Conservation (phyloP, 2,797 vertebrate species). For the Lophotriccus pileatus region DNA sequence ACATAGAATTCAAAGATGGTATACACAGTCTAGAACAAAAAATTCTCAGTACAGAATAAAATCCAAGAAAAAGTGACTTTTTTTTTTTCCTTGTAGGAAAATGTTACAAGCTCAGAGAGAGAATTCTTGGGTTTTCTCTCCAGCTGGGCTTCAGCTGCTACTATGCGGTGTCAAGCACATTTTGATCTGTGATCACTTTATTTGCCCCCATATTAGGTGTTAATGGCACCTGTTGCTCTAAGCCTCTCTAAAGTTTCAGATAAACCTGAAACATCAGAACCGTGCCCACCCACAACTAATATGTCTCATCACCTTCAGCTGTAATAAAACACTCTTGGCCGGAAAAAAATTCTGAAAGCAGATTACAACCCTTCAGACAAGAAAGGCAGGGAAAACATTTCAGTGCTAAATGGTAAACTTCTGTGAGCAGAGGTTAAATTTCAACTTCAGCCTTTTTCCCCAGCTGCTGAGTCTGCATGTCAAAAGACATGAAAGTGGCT, state of each 20-base stretch:
- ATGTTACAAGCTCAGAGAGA: not conserved
- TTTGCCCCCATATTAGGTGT: not conserved
- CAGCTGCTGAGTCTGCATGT: slow-evolving; percentile 26
- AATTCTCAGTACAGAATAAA: not conserved
- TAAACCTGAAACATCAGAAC: not conserved
- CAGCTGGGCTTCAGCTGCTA: not conserved
- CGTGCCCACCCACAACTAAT: not conserved
- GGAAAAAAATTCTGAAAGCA: not conserved
- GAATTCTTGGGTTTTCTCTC: not conserved
- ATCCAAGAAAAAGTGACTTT: not conserved
- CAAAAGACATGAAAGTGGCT: slow-evolving; percentile 46
- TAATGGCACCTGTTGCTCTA: slow-evolving; percentile 29
- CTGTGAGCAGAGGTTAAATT: slow-evolving; percentile 35
- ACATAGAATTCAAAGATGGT: not conserved
- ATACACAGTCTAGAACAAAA: not conserved
- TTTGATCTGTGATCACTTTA: not conserved
- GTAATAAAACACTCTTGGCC: slow-evolving; percentile 8
- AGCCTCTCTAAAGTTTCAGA: slow-evolving; percentile 23
- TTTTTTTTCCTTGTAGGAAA: not conserved
- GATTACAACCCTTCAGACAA: slow-evolving; percentile 46
- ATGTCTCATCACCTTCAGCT: not conserved
- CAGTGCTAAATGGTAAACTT: not conserved
- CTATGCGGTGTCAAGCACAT: not conserved
- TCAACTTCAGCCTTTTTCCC: slow-evolving; percentile 27
- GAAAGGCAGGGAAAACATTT: slow-evolving; percentile 27